Evolutionary conservation across 2,888 invertebrate genomes (phyloP), one percentile per base, ranked within the genome.

Genomic region (Ommatoiulus sabulosus): DNA sequence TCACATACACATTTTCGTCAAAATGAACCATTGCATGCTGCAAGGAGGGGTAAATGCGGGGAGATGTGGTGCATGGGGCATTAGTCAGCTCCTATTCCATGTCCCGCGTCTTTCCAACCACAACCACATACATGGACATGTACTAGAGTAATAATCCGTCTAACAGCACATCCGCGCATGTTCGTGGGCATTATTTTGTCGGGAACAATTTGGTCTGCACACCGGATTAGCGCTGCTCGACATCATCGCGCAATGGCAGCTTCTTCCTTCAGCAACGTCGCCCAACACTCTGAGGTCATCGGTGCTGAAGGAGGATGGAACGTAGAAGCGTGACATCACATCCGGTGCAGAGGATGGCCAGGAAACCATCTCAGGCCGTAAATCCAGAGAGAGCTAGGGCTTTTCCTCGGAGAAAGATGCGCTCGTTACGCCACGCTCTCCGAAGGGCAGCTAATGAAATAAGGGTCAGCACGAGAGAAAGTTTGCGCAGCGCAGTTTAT

Each of bases 371-470:
- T 20, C 5, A 63, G 63, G 24, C 24, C 20, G 72, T 24, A 72
- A 72, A 72, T 72, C 72, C 72, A 17, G 15, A 20, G 63, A 20
- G 63, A 20, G 63, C 4, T 12, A 10, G 72, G 24, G 72, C 4
- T 63, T 72, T 72, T 24, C 72, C 24, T 24, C 8, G 10, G 24
- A 7, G 72, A 72, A 72, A 24, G 72, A 52, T 17, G 24, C 24
- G 63, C 63, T 20, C 7, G 20, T 63, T 52, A 52, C 52, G 52
- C 52, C 17, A 52, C 52, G 15, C 12, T 72, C 72, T 24, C 10
- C 72, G 3, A 72, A 24, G 72, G 72, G 24, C 72, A 72, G 72
- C 24, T 72, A 72, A 72, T 72, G 72, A 72, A 72, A 72, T 72
- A 24, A 72, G 72, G 72, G 24, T 24, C 72, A 72, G 63, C n/a